These are phyloP conservation scores for Bradypodion pumilum DNA, from an alignment of 2,797 vertebrate genomes.

Conservation along the genomic window DNA sequence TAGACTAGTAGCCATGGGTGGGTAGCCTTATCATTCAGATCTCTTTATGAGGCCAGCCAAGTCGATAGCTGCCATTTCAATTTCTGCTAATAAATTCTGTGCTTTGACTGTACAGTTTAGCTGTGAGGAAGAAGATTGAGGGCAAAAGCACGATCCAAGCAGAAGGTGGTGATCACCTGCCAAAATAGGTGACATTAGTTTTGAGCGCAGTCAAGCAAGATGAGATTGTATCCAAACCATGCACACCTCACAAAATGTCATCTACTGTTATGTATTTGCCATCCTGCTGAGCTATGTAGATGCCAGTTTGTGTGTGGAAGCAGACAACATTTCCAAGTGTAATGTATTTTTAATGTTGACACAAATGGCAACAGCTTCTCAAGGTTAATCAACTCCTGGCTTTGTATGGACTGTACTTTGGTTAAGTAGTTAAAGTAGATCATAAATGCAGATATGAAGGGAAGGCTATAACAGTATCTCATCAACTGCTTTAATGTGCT, in stretches of 20 bases:
- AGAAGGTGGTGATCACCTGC: background rate
- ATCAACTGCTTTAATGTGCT: background rate
- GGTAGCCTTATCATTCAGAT: background rate
- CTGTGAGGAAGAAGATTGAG: background rate
- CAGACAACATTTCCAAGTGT: slow-evolving; percentile 5
- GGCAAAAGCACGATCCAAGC: background rate
- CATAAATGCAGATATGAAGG: slow-evolving; percentile 12
- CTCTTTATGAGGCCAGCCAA: background rate
- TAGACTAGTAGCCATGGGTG: background rate
- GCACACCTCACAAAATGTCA: background rate
- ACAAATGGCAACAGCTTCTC: slow-evolving; percentile 19
- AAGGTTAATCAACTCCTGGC: slow-evolving; percentile 10
- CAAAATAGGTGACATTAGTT: background rate
- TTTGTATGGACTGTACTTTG: background rate
- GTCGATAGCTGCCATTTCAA: background rate
- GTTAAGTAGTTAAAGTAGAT: slow-evolving; percentile 32
- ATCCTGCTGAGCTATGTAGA: background rate
- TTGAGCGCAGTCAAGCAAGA: background rate
- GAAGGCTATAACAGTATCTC: background rate
- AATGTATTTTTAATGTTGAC: slow-evolving; percentile 9
- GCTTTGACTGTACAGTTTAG: background rate
- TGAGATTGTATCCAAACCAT: background rate
- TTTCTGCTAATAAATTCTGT: background rate
- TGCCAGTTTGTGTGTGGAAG: background rate
- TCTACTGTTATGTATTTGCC: background rate